phyloP scores from a whole-genome alignment of 1,140 invertebrate species.

The Maconellicoccus hirsutus region DNA sequence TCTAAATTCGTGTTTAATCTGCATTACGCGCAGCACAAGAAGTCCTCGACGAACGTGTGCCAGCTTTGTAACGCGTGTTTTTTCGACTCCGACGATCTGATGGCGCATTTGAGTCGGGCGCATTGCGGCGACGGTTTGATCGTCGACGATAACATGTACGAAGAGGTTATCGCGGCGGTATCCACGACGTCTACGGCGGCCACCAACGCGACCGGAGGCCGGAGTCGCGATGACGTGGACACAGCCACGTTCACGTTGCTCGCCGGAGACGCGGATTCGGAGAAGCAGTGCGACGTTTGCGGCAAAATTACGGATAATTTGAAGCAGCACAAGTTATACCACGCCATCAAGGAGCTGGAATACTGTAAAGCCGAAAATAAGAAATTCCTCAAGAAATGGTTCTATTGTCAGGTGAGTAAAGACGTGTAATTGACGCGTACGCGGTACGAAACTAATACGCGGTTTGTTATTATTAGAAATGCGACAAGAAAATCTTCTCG shows the following conservation, averaged over 20 bases:
- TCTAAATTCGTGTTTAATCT: not conserved
- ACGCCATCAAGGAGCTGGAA: not conserved
- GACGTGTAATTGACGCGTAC: no score
- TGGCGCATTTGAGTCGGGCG: not conserved
- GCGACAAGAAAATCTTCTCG: slow-evolving; percentile 13
- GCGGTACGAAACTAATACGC: no score
- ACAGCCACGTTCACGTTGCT: no score
- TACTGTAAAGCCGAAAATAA: slow-evolving; percentile 3
- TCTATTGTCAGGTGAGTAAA: not conserved
- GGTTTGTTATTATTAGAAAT: not conserved
- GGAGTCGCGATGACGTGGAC: no score
- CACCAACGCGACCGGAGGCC: no score
- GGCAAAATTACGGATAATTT: slow-evolving; percentile 11
- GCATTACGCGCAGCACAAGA: not conserved
- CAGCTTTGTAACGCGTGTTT: slow-evolving; percentile 5
- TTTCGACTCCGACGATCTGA: not conserved
- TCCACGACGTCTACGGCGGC: no score
- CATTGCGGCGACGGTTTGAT: not conserved
- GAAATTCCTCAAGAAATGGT: not conserved
- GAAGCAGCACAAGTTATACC: slow-evolving; percentile 10
- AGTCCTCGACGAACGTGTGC: not conserved
- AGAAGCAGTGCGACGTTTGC: slow-evolving; percentile 11
- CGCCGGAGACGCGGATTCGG: not conserved
- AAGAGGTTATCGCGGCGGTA: not conserved
- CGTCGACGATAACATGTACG: not conserved